Evolutionary conservation across 1,140 invertebrate species (phyloP), one percentile per base, ranked within the genome.

Genomic region (Gryon sp.): DNA sequence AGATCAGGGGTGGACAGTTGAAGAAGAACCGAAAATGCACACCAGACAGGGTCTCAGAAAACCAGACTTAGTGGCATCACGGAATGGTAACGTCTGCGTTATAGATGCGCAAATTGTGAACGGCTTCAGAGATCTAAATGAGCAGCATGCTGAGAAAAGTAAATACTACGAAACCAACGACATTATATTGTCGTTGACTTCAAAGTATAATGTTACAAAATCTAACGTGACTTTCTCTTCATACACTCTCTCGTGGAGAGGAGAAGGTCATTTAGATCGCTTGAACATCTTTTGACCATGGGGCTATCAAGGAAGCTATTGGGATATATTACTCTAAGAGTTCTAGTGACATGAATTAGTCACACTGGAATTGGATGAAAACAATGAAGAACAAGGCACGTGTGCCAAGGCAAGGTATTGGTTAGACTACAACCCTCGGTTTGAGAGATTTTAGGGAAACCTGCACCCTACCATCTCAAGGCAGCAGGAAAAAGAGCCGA

Each of bases 331-430:
- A 80, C 80, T 0, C 38, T 48, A 0, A 32, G 76, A 36, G 79
- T 79, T 6, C 45, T 82, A 65, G 38, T n/a, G 43, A 70, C 19
- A 53, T 60, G 0, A 77, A 79, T 45, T 82, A 65, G 69, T 43
- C 7, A 4, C 14, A 79, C 6, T 80, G 30, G 32, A 82, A 79
- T 30, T 14, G 46, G 6, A 77, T 79, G 68, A 80, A 76, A n/a
- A 57, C 28, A 19, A 24, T 41, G 11, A 1, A 3, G 32, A 5
- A 5, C 32, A 34, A 6, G n/a, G n/a, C 32, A 34, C 11, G n/a
- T 12, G 32, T 12, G n/a, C 2, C 32, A n/a, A n/a, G 32, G 2
- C 1, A 5, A 2, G 32, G 32, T 12, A 11, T 34, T 5, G 32
- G 32, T 34, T 34, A 34, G 11, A 6, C 5, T 4, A 2, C n/a